Evolutionary conservation across 2,797 vertebrate species (phyloP).

Genomic region (Acestrorhynchus altus): DNA sequence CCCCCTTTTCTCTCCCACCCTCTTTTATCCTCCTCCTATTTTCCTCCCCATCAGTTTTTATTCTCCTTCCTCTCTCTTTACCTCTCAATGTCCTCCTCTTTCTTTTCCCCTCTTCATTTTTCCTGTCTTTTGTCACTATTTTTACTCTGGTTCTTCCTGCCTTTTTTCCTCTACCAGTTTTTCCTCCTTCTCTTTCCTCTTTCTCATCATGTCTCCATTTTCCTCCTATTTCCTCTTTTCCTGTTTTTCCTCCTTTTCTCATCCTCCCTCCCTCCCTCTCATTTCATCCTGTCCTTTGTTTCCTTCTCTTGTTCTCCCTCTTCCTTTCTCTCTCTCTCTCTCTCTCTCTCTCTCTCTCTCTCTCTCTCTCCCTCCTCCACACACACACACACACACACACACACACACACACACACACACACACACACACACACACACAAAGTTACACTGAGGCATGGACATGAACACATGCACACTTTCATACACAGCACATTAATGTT

Average conservation of each 20-base stretch:
- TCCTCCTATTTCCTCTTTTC: background rate
- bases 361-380: no score
- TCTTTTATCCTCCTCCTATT: no score
- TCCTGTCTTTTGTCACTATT: no score
- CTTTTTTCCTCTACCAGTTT: no score
- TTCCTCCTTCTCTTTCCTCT: no score
- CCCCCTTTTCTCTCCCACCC: background rate
- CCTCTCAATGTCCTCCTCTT: background rate
- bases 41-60: no score
- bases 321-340: background rate
- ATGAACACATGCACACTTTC: conserved; percentile 44
- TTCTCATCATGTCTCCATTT: background rate
- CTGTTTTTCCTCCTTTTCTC: background rate
- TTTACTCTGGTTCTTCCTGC: no score
- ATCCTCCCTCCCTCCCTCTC: background rate
- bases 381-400: conserved; percentile 43
- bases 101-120: background rate
- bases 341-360: no score
- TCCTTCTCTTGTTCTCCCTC: background rate
- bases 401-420: conserved; percentile 45
- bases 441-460: conserved; percentile 49
- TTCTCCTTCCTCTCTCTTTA: background rate
- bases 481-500: conserved; percentile 32
- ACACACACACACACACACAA: conserved; percentile 40
- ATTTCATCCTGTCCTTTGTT: no score